Conservation (phyloP, 2,113 vertebrate genomes). For the Pluvialis apricaria region DNA sequence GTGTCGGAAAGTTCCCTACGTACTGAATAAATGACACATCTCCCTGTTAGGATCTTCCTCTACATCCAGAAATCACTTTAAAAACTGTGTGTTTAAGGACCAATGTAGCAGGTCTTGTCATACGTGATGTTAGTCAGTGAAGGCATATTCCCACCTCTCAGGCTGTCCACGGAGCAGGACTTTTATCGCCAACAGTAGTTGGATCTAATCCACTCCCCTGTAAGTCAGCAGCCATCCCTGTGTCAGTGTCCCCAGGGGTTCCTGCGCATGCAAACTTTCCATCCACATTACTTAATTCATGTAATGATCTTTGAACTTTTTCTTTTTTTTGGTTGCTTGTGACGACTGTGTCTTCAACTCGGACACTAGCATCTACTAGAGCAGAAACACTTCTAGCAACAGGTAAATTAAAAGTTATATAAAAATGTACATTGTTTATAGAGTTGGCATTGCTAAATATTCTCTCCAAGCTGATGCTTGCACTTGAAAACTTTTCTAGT, state of each 20-base stretch:
- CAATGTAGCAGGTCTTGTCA: not conserved
- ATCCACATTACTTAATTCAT: not conserved
- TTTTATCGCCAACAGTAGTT: not conserved
- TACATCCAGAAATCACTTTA: not conserved
- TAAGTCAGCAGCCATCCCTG: not conserved
- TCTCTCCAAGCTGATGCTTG: not conserved
- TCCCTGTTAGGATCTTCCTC: not conserved
- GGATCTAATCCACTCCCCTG: not conserved
- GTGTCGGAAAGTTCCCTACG: not conserved
- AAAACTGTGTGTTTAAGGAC: not conserved
- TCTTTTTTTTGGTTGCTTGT: not conserved
- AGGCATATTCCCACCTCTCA: not conserved
- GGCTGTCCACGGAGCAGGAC: not conserved
- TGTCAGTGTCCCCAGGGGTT: not conserved
- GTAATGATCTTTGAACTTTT: not conserved
- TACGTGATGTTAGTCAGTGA: not conserved
- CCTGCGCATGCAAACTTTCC: not conserved
- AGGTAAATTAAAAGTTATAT: not conserved
- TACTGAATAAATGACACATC: not conserved
- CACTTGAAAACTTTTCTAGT: not conserved
- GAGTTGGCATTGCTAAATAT: not conserved
- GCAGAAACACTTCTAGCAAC: fast-evolving
- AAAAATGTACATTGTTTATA: not conserved
- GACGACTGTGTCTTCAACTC: no score
- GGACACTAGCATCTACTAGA: not conserved